phyloP scores from a whole-genome alignment of 2,113 vertebrate species.

The Pachyramphus minor region DNA sequence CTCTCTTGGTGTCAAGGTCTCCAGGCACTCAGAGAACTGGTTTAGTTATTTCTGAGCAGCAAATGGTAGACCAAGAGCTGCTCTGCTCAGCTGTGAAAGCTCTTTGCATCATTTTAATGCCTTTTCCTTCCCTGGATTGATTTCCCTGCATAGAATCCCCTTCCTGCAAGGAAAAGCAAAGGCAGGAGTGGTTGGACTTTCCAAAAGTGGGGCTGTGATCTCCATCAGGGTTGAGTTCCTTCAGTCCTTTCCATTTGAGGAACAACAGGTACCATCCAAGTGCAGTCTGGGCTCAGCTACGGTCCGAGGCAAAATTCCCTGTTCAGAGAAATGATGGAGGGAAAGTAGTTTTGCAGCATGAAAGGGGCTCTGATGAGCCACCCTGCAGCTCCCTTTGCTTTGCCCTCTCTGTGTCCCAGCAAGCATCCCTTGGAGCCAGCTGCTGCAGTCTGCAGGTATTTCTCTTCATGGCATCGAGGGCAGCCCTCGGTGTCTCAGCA shows the following conservation, averaged over 20 bases:
- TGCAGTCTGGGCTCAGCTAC: neutral
- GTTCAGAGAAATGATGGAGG: neutral
- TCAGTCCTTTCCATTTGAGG: neutral
- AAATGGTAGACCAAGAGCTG: neutral
- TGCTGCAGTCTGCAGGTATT: neutral
- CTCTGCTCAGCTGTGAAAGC: neutral
- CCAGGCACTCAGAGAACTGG: neutral
- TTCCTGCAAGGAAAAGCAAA: neutral
- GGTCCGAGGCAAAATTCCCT: neutral
- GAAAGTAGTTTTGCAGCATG: neutral
- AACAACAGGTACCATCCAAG: neutral
- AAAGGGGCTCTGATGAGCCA: neutral
- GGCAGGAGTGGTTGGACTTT: neutral
- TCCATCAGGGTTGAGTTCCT: neutral
- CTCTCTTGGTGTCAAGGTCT: fast-evolving
- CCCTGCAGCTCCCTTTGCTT: neutral
- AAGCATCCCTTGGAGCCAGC: neutral
- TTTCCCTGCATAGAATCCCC: neutral
- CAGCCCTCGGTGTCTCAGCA: neutral
- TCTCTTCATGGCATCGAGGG: fast-evolving
- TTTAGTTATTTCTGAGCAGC: neutral
- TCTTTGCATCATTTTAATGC: neutral
- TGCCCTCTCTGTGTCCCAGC: neutral
- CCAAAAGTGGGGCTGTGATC: neutral
- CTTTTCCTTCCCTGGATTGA: neutral